Conservation (phyloP, 2,797 vertebrate species). For the Fistularia commersonii region DNA sequence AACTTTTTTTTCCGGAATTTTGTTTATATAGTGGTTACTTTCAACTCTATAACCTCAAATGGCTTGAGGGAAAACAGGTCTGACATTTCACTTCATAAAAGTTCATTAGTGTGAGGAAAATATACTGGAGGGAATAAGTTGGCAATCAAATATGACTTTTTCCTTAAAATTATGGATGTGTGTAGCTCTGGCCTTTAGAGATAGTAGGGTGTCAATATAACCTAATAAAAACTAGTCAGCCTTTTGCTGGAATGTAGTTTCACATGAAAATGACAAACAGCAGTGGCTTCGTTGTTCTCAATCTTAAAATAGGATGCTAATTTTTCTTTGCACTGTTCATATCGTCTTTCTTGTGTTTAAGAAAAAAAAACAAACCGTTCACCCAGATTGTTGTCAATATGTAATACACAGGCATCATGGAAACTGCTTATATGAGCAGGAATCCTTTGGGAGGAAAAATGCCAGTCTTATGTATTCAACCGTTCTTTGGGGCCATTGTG, state of each 20-base stretch:
- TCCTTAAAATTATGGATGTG: conserved; percentile 28
- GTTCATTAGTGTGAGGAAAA: conserved; percentile 33
- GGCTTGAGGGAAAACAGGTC: conserved; percentile 6
- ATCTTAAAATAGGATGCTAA: conserved; percentile 28
- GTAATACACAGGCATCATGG: not conserved
- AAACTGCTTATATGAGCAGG: too few species aligned
- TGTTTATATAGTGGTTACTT: not conserved
- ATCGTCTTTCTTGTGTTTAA: conserved; percentile 6
- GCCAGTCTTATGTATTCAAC: not conserved
- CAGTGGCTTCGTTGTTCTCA: conserved; percentile 25
- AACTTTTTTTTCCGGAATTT: not conserved
- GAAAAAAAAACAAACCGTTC: conserved; percentile 2
- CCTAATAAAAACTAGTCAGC: conserved; percentile 38
- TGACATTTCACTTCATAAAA: conserved; percentile 17
- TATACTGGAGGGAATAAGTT: conserved; percentile 36
- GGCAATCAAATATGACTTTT: conserved; percentile 32
- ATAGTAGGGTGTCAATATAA: conserved; percentile 29
- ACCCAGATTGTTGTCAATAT: not conserved
- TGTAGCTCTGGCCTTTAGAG: conserved; percentile 21
- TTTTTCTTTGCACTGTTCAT: conserved; percentile 20
- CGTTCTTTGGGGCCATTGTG: conserved; percentile 7
- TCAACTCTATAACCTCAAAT: conserved; percentile 11
- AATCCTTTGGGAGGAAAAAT: not conserved
- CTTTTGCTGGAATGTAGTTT: conserved; percentile 45
- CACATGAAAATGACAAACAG: conserved; percentile 43